These are phyloP conservation scores for Oxystoma pomonae DNA, from an alignment of 2,888 invertebrate genomes.

Conservation along the genomic window DNA sequence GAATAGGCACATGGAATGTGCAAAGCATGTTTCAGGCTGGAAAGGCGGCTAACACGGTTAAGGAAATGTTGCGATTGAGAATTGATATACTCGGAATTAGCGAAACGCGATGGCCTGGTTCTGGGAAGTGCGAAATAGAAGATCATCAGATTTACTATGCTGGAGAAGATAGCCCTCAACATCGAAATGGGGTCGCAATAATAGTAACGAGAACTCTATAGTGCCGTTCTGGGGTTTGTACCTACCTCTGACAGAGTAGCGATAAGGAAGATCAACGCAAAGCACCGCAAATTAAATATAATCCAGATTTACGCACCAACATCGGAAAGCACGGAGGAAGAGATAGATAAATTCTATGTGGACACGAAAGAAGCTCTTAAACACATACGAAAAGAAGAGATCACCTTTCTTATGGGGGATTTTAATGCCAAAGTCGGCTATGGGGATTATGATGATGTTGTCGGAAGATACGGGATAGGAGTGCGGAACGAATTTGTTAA, in stretches of 20 bases:
- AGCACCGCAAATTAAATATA: constrained; percentile 6
- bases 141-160: constrained; percentile 6
- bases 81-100: background rate
- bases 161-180: background rate
- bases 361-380: constrained; percentile 1
- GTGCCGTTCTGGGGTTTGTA: constrained; percentile 3
- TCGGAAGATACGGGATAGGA: background rate
- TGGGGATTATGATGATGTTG: background rate
- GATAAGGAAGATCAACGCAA: constrained; percentile 4
- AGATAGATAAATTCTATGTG: constrained; percentile 6
- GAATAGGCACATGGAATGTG: background rate
- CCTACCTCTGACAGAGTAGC: constrained; percentile 1
- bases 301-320: constrained; percentile 8
- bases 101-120: background rate
- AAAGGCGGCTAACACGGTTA: background rate
- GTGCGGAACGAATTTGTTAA: no score
- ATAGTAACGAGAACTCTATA: background rate
- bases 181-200: constrained; percentile 6
- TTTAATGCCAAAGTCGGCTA: constrained; percentile 9
- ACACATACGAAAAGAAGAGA: constrained; percentile 3
- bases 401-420: constrained; percentile 9
- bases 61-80: background rate
- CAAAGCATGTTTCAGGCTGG: background rate
- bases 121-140: background rate
- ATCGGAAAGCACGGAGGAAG: constrained; percentile 9